These are phyloP conservation scores for Agriotes lineatus DNA, from an alignment of 2,888 invertebrate genomes.

Conservation along the genomic window DNA sequence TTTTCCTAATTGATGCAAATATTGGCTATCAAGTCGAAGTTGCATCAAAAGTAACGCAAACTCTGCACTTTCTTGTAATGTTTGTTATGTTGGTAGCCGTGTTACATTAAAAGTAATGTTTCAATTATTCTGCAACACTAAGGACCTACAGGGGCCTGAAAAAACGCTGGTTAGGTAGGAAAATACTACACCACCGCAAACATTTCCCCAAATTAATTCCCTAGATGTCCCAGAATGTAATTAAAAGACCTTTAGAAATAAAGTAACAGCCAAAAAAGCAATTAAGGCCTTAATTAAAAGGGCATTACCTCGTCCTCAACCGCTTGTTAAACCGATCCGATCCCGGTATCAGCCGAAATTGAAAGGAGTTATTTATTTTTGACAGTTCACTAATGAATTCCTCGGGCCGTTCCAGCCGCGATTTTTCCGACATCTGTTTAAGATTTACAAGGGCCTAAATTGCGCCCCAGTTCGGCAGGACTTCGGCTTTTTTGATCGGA, in stretches of 20 bases:
- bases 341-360: constrained; percentile 2
- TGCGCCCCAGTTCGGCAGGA: not conserved
- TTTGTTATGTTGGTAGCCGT: too few relatives aligned
- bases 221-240: constrained; percentile 1
- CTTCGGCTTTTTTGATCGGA: not conserved
- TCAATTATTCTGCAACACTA: too few relatives aligned
- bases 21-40: too few relatives aligned
- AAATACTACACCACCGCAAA: too few relatives aligned
- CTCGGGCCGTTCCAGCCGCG: not conserved
- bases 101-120: too few relatives aligned
- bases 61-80: too few relatives aligned
- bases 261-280: constrained; percentile 6
- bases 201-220: not conserved
- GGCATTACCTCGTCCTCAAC: constrained; percentile 14
- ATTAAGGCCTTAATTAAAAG: constrained; percentile 22
- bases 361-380: constrained; percentile 24
- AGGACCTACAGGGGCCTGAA: too few relatives aligned
- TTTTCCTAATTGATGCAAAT: too few relatives aligned
- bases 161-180: too few relatives aligned
- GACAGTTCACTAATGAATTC: constrained; percentile 23
- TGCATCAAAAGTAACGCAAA: too few relatives aligned
- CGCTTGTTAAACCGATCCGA: not conserved
- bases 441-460: constrained; percentile 7
- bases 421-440: constrained; percentile 25
- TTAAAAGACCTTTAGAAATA: constrained; percentile 5